A percentile compares a stretch with the other conserved stretches of the same genome.
phyloP scores from a whole-genome alignment of 2,113 vertebrate species.

The Anser cygnoides region DNA sequence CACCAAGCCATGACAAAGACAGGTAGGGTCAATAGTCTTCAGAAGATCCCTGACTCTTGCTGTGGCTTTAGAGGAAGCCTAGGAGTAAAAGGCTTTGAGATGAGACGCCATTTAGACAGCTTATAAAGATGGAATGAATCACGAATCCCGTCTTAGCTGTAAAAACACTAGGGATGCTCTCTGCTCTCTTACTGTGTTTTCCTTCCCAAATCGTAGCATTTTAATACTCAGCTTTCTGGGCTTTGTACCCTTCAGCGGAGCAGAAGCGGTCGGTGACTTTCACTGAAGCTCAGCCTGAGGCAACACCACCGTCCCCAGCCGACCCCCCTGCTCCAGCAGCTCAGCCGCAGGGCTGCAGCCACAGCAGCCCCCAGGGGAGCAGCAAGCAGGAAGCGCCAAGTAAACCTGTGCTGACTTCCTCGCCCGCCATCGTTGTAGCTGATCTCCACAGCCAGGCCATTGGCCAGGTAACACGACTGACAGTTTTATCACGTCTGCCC shows the following conservation, averaged over 20 bases:
- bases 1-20: neutral
- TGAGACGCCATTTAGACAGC: neutral
- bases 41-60: neutral
- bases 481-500: fast-evolving
- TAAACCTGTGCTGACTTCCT: slow-evolving; percentile 74
- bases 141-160: neutral
- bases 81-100: neutral
- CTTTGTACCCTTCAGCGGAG: slow-evolving; percentile 77
- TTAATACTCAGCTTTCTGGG: neutral
- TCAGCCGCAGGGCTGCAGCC: slow-evolving; percentile 47
- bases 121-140: neutral
- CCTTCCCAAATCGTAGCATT: neutral
- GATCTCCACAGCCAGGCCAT: slow-evolving; percentile 82
- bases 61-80: neutral
- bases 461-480: slow-evolving; percentile 76
- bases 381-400: slow-evolving; percentile 57
- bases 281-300: slow-evolving; percentile 83
- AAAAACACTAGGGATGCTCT: neutral
- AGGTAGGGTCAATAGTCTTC: neutral
- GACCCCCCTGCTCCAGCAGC: neutral
- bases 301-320: neutral
- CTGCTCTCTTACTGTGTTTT: neutral
- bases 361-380: slow-evolving; percentile 30
- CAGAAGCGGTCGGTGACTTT: slow-evolving; percentile 98
- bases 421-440: slow-evolving; percentile 78